Conservation (phyloP, 2,888 invertebrate species). For the Papilio gigon region DNA sequence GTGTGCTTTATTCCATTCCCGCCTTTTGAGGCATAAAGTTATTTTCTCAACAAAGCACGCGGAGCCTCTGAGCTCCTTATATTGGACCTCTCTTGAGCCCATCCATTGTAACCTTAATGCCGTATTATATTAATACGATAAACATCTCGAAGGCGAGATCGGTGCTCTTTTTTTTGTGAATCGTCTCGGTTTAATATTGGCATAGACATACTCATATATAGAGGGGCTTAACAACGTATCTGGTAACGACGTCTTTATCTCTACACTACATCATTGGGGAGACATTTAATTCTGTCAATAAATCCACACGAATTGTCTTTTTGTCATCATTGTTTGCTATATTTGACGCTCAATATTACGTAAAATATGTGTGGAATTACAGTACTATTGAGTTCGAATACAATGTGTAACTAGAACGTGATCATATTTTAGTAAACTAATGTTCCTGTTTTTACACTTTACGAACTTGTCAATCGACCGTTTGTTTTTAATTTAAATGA, state of each 20-base stretch:
- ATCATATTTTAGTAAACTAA: too few species aligned
- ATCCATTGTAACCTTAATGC: conserved; percentile 81
- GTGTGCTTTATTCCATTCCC: conserved; percentile 71
- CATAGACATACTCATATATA: conserved; percentile 51
- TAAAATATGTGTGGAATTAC: not conserved
- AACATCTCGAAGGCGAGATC: conserved; percentile 74
- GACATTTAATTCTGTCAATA: conserved; percentile 69
- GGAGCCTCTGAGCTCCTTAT: conserved; percentile 76
- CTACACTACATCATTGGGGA: conserved; percentile 61
- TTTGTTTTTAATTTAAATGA: not conserved
- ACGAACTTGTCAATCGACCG: too few species aligned
- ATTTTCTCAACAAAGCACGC: conserved; percentile 80
- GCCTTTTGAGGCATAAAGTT: conserved; percentile 78
- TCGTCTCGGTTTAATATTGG: conserved; percentile 73
- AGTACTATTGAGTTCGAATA: too few species aligned
- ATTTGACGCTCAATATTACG: conserved; percentile 1
- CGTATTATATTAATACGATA: conserved; percentile 82
- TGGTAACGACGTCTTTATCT: conserved; percentile 69
- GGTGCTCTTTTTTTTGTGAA: conserved; percentile 67
- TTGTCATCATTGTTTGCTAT: conserved; percentile 42
- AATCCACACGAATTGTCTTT: conserved; percentile 57
- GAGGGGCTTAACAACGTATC: conserved; percentile 61
- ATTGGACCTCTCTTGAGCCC: conserved; percentile 80
- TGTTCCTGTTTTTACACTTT: too few species aligned
- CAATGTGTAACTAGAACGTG: too few species aligned